Percentiles rank a stretch among this genome's conserved stretches.
Conservation (phyloP, 2,113 vertebrate genomes). For the Mixornis gularis region DNA sequence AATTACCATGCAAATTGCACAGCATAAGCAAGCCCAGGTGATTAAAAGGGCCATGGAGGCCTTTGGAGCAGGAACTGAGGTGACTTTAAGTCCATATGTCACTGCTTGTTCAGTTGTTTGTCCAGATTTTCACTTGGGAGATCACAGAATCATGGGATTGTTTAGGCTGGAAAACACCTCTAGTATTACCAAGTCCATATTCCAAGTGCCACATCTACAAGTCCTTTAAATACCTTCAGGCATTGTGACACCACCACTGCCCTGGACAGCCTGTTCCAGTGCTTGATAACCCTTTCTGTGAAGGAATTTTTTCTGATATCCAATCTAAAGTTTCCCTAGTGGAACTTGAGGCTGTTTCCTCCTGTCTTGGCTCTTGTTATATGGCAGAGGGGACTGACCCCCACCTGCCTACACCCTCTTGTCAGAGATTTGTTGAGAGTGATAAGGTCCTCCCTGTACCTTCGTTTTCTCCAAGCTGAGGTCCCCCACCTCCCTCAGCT, state of each 20-base stretch:
- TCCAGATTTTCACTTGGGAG: not conserved
- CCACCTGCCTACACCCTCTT: not conserved
- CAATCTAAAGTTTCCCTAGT: not conserved
- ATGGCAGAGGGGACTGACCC: fast-evolving
- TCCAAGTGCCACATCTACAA: not conserved
- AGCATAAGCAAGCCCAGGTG: constrained; percentile 55
- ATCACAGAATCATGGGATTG: not conserved
- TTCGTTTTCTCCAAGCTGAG: not conserved
- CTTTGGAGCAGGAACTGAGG: constrained; percentile 18
- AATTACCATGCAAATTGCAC: constrained; percentile 67
- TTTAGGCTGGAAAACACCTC: not conserved
- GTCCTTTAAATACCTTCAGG: not conserved
- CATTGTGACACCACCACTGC: not conserved
- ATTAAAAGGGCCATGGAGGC: constrained; percentile 30
- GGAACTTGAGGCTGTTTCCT: not conserved
- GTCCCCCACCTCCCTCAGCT: fast-evolving
- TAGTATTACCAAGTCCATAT: not conserved
- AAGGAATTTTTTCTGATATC: not conserved
- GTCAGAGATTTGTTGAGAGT: not conserved
- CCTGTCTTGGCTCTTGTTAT: not conserved
- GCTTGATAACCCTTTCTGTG: not conserved
- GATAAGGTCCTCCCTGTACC: not conserved
- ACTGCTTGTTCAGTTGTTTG: constrained; percentile 4
- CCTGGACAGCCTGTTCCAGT: not conserved
- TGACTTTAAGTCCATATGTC: constrained; percentile 4